These are phyloP conservation scores for Leptobrachium leishanense DNA, from an alignment of 2,113 vertebrate genomes.

Conservation along the genomic window DNA sequence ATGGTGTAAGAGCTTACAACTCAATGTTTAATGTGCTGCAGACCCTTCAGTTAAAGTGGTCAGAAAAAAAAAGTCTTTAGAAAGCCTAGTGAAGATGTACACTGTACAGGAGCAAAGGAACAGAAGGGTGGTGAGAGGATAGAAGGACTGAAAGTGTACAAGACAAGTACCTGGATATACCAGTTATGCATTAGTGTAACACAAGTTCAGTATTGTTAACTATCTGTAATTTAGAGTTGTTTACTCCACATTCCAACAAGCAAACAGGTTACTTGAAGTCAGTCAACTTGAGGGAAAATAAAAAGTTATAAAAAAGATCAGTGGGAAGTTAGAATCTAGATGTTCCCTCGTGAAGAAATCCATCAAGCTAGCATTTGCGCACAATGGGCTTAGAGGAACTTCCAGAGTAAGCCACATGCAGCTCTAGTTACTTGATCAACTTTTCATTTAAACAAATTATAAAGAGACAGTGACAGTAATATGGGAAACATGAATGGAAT, in stretches of 20 bases:
- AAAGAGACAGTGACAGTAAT: conserved; percentile 89
- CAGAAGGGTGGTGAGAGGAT: conserved; percentile 78
- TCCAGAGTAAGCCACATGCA: conserved; percentile 88
- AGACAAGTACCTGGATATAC: conserved; percentile 95
- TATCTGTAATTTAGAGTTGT: conserved; percentile 92
- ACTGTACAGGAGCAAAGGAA: conserved; percentile 75
- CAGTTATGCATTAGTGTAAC: conserved; percentile 99
- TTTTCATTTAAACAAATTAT: conserved; percentile 74
- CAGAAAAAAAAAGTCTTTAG: conserved; percentile 66
- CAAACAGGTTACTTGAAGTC: conserved; percentile 86
- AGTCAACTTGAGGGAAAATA: conserved; percentile 70
- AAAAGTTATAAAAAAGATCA: not conserved
- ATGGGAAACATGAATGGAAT: conserved; percentile 94
- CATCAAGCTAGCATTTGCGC: conserved; percentile 82
- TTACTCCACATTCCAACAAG: conserved; percentile 91
- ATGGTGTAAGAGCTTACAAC: conserved; percentile 31
- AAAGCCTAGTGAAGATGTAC: conserved; percentile 89
- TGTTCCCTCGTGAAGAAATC: conserved; percentile 82
- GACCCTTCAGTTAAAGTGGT: conserved; percentile 24
- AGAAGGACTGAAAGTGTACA: conserved; percentile 83
- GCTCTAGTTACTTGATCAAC: conserved; percentile 87
- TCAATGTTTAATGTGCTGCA: conserved; percentile 19
- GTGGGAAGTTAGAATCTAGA: conserved; percentile 67
- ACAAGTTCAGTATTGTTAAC: conserved; percentile 86
- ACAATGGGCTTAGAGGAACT: conserved; percentile 82